Base-by-base conservation (phyloP, 2,797 vertebrate species). In the Chanos chanos region DNA sequence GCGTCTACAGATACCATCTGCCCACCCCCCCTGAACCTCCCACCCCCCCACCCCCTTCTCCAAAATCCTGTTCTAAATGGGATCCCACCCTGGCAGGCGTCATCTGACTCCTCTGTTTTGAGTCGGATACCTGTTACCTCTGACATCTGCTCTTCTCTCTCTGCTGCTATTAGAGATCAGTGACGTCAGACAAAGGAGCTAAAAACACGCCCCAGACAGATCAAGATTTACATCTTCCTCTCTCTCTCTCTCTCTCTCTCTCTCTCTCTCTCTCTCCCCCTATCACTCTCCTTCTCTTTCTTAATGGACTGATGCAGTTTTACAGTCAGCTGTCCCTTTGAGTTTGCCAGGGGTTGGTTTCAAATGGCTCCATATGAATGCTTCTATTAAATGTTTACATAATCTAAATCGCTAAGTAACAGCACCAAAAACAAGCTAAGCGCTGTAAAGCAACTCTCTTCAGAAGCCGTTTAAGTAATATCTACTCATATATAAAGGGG, bases 1-100 rank as follows among this genome's bases (percentile, higher is more conserved):
- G 66, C 30, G 70, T 72, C 61, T 57, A 51, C 54, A 70, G 57
- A 65, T 34, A 45, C 76, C 76, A 78, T 74, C 76, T 78, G 74
- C 43, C 57, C 8, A 6, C 36, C 53, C 37, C 27, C 55, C 63
- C 59, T 6, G 13, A 34, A 15, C 43, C 60, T 33, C 6, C 39
- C 48, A 48, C 18, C 16, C 64, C 13, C 30, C 10, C 16, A 1
- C 18, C 13, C 40, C 8, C 19, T 21, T 6, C 30, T 34, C 28
- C 15, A 55, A 34, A 19, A 30, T 40, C 16, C 41, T n/a, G n/a
- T n/a, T n/a, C 18, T 59, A 55, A 70, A 70, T 21, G 67, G 40
- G 45, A 70, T 63, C 66, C 57, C 58, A 70, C 43, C 53, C 64
- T 59, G 25, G 21, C 50, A 50, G 56, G 44, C 67, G 60, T 73